These are phyloP conservation scores for Isoperla grammatica DNA, from an alignment of 2,888 invertebrate species.

Conservation along the genomic window DNA sequence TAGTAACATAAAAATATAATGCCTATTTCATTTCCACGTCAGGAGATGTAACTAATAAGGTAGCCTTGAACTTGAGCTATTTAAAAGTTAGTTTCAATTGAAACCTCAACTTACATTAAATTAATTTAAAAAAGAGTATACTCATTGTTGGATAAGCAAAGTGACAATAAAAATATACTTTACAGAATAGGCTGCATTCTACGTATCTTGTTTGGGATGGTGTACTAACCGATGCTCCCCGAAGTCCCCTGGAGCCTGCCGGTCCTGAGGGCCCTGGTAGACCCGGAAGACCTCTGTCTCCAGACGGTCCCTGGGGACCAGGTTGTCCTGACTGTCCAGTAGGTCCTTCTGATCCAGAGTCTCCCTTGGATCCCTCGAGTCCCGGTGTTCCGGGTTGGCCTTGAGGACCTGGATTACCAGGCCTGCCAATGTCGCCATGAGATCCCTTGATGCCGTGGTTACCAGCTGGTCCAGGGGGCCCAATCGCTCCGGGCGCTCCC, in stretches of 20 bases:
- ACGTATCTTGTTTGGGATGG: too few relatives aligned
- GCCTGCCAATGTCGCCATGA: slow-evolving; percentile 62
- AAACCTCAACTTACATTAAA: too few relatives aligned
- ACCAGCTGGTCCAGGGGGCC: slow-evolving; percentile 63
- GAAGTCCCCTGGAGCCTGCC: slow-evolving; percentile 57
- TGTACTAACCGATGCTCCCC: slow-evolving; percentile 57
- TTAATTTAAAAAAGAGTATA: too few relatives aligned
- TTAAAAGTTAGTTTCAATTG: too few relatives aligned
- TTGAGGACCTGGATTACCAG: slow-evolving; percentile 59
- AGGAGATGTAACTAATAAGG: too few relatives aligned
- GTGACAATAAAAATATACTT: too few relatives aligned
- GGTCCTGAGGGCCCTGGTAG: slow-evolving; percentile 58
- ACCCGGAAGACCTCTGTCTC: slow-evolving; percentile 59
- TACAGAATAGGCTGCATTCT: too few relatives aligned
- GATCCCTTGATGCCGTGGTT: slow-evolving; percentile 63
- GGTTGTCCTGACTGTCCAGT: slow-evolving; percentile 63
- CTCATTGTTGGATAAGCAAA: too few relatives aligned
- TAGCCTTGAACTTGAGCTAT: too few relatives aligned
- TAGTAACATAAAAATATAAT: too few relatives aligned
- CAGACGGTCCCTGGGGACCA: slow-evolving; percentile 63
- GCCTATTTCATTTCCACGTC: too few relatives aligned
- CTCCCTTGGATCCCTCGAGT: slow-evolving; percentile 68
- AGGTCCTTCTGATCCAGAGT: slow-evolving; percentile 62
- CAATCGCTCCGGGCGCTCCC: slow-evolving; percentile 66
- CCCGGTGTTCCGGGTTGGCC: slow-evolving; percentile 69